Evolutionary conservation across 1,140 invertebrate species (phyloP), one percentile per base, ranked within the genome.

Genomic region (Calliphora vicina): DNA sequence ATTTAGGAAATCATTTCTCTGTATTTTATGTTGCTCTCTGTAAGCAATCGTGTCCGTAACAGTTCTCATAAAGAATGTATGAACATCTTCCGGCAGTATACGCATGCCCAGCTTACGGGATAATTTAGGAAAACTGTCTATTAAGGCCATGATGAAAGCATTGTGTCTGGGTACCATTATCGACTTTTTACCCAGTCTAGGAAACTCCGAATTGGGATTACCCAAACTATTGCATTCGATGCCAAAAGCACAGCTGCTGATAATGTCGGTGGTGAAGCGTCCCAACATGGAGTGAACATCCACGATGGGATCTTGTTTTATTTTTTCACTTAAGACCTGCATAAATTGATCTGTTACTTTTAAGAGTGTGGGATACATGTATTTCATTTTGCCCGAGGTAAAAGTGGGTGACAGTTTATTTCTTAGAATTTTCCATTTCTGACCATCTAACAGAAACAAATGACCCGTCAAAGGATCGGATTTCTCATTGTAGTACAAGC

Each of bases 261-360:
- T 94, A 0, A 94, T 89, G 84, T 95, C 94, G n/a, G 94, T 93
- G 0, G 92, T 92, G 72, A 92, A 94, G 20, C 91, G 90, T 0
- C 88, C 91, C 81, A 91, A 88, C 0, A 92, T 35, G n/a, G 93
- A 91, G 13, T 87, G 89, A 1, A 90, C 82, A 20, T 89, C 86
- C 2, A 90, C 8, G 25, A 87, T 86, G 23, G 84, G 83, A 17
- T 23, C 17, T 1, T 15, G 0, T 29, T 45, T 45, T 6, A 80
- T 6, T 23, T 25, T 74, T 26, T 91, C 83, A 1, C 84, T 80
- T 27, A 86, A 86, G 1, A 87, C 86, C 25, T 74, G 29, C 0
- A 81, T 84, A 20, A 89, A 61, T 8, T 88, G 85, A 72, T 43
- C 27, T 5, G 91, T 91, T 84, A 92, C 91, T 0, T 89, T 89